Conservation (phyloP, 2,113 vertebrate genomes). For the Neotoma lepida region DNA sequence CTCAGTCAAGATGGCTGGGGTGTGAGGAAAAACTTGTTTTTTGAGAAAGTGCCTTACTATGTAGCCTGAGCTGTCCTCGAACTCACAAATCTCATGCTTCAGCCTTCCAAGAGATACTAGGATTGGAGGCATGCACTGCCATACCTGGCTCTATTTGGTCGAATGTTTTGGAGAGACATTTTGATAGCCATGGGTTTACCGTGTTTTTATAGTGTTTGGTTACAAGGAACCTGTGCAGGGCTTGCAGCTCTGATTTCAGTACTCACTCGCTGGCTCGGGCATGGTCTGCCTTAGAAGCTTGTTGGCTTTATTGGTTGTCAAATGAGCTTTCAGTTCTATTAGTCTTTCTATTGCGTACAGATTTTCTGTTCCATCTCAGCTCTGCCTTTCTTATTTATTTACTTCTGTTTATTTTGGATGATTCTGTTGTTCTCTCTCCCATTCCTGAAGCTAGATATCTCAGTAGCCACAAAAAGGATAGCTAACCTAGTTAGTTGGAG, state of each 20-base stretch:
- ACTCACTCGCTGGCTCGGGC: background rate
- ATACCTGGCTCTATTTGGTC: background rate
- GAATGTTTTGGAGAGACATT: background rate
- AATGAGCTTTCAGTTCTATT: background rate
- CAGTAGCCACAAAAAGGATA: background rate
- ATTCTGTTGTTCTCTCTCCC: background rate
- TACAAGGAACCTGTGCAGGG: background rate
- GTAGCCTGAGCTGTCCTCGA: background rate
- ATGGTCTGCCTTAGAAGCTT: background rate
- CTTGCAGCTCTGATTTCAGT: rapidly evolving
- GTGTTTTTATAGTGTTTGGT: background rate
- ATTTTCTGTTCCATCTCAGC: background rate
- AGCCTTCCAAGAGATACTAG: background rate
- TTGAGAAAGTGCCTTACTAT: background rate
- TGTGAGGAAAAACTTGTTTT: background rate
- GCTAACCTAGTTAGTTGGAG: background rate
- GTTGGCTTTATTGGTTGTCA: background rate
- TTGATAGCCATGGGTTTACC: background rate
- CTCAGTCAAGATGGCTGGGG: background rate
- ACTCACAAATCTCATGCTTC: background rate
- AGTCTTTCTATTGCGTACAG: background rate
- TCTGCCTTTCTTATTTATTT: slow-evolving; percentile 3
- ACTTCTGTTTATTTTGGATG: background rate
- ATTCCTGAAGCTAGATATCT: background rate
- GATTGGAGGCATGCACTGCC: background rate